These are phyloP conservation scores for Rhabditoides inermis DNA, from an alignment of 2,888 invertebrate species.

Conservation along the genomic window DNA sequence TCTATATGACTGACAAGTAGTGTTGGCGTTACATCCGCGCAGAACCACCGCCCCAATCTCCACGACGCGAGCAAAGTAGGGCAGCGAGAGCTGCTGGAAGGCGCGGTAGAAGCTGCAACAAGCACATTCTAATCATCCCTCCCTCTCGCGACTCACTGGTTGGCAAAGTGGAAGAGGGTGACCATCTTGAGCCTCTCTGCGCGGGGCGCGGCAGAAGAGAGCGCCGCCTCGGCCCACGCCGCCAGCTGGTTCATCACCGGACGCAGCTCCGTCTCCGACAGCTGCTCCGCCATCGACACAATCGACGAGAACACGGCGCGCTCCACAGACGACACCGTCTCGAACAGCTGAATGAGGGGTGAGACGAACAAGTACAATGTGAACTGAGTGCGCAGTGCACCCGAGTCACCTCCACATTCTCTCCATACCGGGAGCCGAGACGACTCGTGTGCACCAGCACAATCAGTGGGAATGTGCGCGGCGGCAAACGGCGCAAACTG, in stretches of 20 bases:
- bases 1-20: slow-evolving; percentile 5
- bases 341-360: slow-evolving; percentile 20
- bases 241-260: slow-evolving; percentile 28
- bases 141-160: slow-evolving; percentile 22
- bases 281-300: slow-evolving; percentile 17
- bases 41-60: slow-evolving; percentile 34
- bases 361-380: no score
- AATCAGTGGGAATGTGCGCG: no score
- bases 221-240: slow-evolving; percentile 30
- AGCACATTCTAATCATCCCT: no score
- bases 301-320: slow-evolving; percentile 13
- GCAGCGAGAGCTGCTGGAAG: slow-evolving; percentile 40
- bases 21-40: slow-evolving; percentile 24
- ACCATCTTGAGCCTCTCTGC: slow-evolving; percentile 21
- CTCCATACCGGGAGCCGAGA: no score
- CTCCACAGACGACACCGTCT: slow-evolving; percentile 19
- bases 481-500: slow-evolving; percentile 30
- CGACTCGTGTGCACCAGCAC: no score
- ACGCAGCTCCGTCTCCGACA: slow-evolving; percentile 26
- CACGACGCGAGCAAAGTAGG: slow-evolving; percentile 38
- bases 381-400: no score
- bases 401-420: no score
- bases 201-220: slow-evolving; percentile 9
- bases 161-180: slow-evolving; percentile 37
- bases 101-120: slow-evolving; percentile 31